Evolutionary conservation across 2,797 vertebrate species (phyloP).

Genomic region (Sardinella longiceps): DNA sequence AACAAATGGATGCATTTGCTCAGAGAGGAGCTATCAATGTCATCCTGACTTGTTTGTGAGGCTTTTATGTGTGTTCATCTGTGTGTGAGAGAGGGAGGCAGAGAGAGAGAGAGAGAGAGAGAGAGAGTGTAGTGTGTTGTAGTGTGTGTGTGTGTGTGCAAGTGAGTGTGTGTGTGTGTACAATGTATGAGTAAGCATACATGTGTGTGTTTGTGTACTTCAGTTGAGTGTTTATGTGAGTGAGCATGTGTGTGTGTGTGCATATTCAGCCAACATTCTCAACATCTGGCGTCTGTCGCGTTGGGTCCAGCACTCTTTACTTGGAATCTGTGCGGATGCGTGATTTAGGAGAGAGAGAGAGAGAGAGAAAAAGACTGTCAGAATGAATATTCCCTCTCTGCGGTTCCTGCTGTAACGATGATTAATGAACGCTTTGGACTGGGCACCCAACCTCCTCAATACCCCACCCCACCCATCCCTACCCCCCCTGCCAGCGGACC

Average conservation of each 20-base stretch:
- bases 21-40: not conserved
- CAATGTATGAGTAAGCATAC: not conserved
- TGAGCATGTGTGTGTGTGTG: not conserved
- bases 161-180: not conserved
- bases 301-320: not conserved
- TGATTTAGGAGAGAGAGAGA: constrained; percentile 36
- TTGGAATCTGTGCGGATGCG: not conserved
- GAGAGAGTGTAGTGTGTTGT: not conserved
- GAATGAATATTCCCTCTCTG: constrained; percentile 49
- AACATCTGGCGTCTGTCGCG: not conserved
- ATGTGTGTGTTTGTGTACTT: not conserved
- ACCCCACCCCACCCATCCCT: not conserved
- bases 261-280: constrained; percentile 44
- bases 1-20: not conserved
- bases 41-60: constrained; percentile 18
- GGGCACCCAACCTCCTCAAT: not conserved
- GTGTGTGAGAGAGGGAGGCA: not conserved
- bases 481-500: not conserved
- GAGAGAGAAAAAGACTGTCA: too few species aligned
- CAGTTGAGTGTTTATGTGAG: not conserved
- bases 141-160: not conserved
- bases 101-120: not conserved
- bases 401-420: constrained; percentile 53
- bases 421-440: constrained; percentile 65
- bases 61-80: not conserved